phyloP scores from a whole-genome alignment of 2,797 vertebrate species.

The Halcyon badia region DNA sequence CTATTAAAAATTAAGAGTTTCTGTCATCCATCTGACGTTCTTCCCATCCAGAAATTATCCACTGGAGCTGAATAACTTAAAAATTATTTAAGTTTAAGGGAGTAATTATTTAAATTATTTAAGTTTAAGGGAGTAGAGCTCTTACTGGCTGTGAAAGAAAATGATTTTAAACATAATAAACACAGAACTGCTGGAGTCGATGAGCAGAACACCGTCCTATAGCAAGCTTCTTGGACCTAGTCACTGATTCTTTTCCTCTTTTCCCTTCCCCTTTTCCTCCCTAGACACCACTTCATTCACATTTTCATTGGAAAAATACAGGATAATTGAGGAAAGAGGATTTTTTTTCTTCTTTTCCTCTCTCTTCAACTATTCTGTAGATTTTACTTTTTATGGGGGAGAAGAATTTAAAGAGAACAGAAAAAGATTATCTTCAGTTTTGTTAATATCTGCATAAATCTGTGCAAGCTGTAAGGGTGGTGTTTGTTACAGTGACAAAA shows the following conservation, averaged over 20 bases:
- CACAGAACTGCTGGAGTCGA: neutral
- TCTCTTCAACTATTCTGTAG: neutral
- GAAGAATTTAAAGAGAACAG: neutral
- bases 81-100: neutral
- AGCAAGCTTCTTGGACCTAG: neutral
- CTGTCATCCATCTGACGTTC: neutral
- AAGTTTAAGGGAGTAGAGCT: neutral
- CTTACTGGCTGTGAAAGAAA: neutral
- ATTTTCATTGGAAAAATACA: neutral
- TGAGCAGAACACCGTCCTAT: neutral
- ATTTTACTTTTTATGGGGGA: neutral
- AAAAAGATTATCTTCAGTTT: neutral
- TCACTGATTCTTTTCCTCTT: neutral
- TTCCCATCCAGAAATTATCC: neutral
- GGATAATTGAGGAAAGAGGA: neutral
- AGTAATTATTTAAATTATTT: no score
- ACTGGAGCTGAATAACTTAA: neutral
- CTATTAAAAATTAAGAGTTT: neutral
- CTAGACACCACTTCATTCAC: neutral
- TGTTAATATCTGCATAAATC: neutral
- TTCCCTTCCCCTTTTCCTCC: neutral
- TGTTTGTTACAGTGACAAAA: neutral
- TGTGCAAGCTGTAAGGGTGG: neutral
- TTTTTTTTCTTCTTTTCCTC: neutral
- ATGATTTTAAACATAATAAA: neutral